A percentile compares a stretch with the other conserved stretches of the same genome.
Evolutionary conservation across 2,888 invertebrate species (phyloP).

Genomic region (Ommatoiulus sabulosus): DNA sequence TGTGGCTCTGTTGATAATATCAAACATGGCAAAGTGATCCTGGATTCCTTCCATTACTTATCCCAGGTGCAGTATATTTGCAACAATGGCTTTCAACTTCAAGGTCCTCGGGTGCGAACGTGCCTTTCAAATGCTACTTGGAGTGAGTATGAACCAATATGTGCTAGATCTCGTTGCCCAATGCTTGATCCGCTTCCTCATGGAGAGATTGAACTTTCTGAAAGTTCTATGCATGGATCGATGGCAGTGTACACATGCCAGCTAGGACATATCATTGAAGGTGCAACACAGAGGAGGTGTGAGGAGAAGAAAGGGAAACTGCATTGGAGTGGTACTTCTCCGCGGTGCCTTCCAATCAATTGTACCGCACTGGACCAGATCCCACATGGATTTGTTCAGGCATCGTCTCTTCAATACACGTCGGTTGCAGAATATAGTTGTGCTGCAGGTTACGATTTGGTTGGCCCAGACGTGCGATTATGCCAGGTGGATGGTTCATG

Average conservation of each 20-base stretch:
- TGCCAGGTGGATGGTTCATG: constrained; percentile 73
- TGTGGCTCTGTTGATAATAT: constrained; percentile 61
- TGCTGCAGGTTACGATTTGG: constrained; percentile 59
- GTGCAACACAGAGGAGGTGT: constrained; percentile 46
- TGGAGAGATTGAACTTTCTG: constrained; percentile 13
- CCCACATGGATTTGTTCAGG: constrained; percentile 48
- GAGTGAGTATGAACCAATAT: constrained; percentile 64
- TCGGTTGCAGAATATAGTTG: constrained; percentile 59
- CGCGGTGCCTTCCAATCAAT: constrained; percentile 63
- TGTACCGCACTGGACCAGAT: constrained; percentile 62
- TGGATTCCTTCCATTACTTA: constrained; percentile 54
- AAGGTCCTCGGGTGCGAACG: constrained; percentile 62
- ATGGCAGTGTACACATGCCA: constrained; percentile 59
- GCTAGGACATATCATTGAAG: constrained; percentile 59
- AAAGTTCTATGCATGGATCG: constrained; percentile 54
- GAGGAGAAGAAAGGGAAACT: constrained; percentile 63
- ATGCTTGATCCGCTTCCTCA: constrained; percentile 57
- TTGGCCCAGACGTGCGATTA: constrained; percentile 61
- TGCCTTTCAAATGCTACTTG: constrained; percentile 65
- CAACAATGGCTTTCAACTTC: constrained; percentile 63
- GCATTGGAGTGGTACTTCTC: constrained; percentile 64
- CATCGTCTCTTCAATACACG: constrained; percentile 27
- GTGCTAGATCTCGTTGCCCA: constrained; percentile 64
- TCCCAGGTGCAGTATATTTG: constrained; percentile 63
- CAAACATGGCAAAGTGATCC: constrained; percentile 59